phyloP scores from a whole-genome alignment of 2,797 vertebrate species.

The Oreochromis grahami region DNA sequence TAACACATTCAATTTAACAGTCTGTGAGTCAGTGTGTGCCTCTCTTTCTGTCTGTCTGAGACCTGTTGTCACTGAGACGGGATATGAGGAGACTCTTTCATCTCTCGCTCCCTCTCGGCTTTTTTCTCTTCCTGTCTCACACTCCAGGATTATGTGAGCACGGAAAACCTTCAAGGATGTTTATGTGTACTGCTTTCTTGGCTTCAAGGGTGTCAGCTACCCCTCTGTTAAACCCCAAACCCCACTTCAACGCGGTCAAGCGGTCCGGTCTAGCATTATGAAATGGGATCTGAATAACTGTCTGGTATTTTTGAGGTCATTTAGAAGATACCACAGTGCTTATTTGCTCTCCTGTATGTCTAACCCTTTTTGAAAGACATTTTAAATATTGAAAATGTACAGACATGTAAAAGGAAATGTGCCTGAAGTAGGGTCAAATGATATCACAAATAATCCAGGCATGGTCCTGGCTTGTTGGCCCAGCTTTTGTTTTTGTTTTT shows the following conservation, averaged over 20 bases:
- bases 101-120: neutral
- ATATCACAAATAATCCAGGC: neutral
- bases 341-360: neutral
- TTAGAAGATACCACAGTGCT: neutral
- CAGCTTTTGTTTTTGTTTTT: rapidly evolving
- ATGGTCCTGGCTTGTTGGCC: neutral
- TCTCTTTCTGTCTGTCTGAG: slow-evolving; percentile 31
- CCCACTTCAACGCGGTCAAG: neutral
- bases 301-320: neutral
- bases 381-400: neutral
- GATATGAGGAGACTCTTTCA: slow-evolving; percentile 18
- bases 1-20: slow-evolving; percentile 45
- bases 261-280: neutral
- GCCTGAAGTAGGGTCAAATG: neutral
- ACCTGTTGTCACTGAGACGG: slow-evolving; percentile 40
- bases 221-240: slow-evolving; percentile 19
- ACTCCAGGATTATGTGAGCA: slow-evolving; percentile 26
- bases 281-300: neutral
- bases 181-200: slow-evolving; percentile 2
- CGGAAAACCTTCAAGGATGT: neutral
- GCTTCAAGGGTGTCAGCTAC: slow-evolving; percentile 7
- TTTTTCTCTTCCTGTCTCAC: neutral
- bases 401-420: neutral
- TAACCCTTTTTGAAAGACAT: neutral
- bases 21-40: slow-evolving; percentile 16